Percentiles rank a stretch among this genome's conserved stretches.
These are phyloP conservation scores for Schizothorax lantsangensis DNA, from an alignment of 2,797 vertebrate genomes.

Conservation along the genomic window DNA sequence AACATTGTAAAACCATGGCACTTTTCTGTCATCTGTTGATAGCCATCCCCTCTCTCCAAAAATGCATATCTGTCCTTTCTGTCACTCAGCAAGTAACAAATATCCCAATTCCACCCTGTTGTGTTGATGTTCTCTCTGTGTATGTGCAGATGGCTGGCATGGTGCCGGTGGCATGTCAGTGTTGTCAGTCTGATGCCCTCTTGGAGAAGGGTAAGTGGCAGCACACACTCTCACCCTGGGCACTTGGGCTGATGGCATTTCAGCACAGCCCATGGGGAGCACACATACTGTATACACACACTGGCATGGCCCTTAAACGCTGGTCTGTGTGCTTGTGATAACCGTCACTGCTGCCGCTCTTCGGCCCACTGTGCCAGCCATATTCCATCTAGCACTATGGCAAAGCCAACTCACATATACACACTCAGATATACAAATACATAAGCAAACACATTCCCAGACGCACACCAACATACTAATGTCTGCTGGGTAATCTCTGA, in stretches of 20 bases:
- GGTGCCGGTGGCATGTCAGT: conserved; percentile 31
- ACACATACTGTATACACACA: conserved; percentile 26
- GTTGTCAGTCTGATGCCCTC: conserved; percentile 47
- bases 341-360: conserved; percentile 47
- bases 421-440: conserved; percentile 18
- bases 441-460: conserved; percentile 22
- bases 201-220: conserved; percentile 45
- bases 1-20: neutral
- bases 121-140: conserved; percentile 25
- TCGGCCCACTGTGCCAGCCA: conserved; percentile 19
- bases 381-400: conserved; percentile 8
- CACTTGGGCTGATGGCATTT: conserved; percentile 49
- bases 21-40: neutral
- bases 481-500: neutral
- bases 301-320: conserved; percentile 73
- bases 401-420: conserved; percentile 27
- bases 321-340: conserved; percentile 79
- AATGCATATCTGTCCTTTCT: neutral
- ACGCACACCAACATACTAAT: conserved; percentile 12
- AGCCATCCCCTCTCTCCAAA: neutral
- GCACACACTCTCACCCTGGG: conserved; percentile 45
- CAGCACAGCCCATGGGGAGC: conserved; percentile 14
- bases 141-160: conserved; percentile 49
- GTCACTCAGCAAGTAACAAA: conserved; percentile 13
- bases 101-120: conserved; percentile 19